phyloP scores from a whole-genome alignment of 92 coral and sea anemone species.

The Epizoanthus illoricatus region DNA sequence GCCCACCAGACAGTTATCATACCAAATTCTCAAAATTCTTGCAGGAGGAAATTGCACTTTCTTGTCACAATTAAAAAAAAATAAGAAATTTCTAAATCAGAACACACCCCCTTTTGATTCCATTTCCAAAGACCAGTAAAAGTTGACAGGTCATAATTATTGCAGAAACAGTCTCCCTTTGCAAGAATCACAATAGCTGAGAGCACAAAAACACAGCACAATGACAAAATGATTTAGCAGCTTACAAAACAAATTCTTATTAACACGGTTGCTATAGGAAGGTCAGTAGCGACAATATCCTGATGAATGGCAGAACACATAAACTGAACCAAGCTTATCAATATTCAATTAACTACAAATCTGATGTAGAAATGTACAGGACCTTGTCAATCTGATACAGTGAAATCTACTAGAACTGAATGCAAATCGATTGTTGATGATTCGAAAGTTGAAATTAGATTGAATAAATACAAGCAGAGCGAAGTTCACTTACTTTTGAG shows the following conservation, averaged over 20 bases:
- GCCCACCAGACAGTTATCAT: not conserved
- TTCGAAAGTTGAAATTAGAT: not conserved
- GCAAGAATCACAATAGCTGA: conserved; percentile 6
- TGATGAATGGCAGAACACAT: conserved; percentile 19
- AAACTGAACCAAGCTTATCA: conserved; percentile 28
- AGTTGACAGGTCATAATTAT: too few species aligned
- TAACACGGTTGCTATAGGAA: not conserved
- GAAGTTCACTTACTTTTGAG: conserved; percentile 32
- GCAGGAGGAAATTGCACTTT: not conserved
- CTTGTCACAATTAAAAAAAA: not conserved
- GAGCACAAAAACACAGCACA: not conserved
- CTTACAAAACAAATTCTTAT: not conserved
- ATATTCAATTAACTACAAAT: conserved; percentile 30
- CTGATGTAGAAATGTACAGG: conserved; percentile 28
- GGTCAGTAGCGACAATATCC: conserved; percentile 2
- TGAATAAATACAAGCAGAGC: not conserved
- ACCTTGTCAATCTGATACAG: conserved; percentile 20
- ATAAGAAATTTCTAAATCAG: not conserved
- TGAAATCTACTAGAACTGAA: conserved; percentile 13
- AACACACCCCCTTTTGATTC: conserved; percentile 13
- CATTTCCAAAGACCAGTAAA: not conserved
- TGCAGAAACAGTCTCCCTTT: not conserved
- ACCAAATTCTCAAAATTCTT: conserved; percentile 1
- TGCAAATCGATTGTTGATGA: conserved; percentile 25
- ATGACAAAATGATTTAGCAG: not conserved